Evolutionary conservation across 2,888 invertebrate species (phyloP), one percentile per base, ranked within the genome.

Genomic region (Sisyra terminalis): DNA sequence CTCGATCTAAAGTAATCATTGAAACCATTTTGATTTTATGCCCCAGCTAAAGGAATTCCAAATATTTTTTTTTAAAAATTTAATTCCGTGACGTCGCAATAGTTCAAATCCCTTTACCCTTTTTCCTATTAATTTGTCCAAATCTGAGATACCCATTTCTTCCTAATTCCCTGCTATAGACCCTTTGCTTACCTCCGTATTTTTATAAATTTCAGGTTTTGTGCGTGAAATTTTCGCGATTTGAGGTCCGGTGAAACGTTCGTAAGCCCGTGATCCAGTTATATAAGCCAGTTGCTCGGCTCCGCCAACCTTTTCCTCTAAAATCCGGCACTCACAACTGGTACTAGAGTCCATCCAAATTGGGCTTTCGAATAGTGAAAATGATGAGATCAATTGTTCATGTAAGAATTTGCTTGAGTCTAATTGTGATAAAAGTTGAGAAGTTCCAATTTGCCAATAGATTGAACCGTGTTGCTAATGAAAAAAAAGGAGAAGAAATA

Each of bases 341-440:
- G 78, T 90, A 50, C 84, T 89, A 3, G 85, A 82, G 61, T 97
- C 96, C 90, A 94, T 90, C 97, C 97, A 97, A 11, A 94, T 78
- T 0, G 97, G 96, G 8, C 90, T 86, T 48, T 85, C 75, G 1
- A 69, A 61, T 1, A 86, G 58, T 10, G 86, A 77, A 60, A 97
- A 97, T 1, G 68, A 65, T 4, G 80, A 77, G 40, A 73, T 71
- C 31, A 96, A 64, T 63, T 94, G 90, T 15, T 83, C 75, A 64
- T 88, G 84, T 7, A 94, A 62, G 59, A 86, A 85, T 53, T 78
- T 76, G 7, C 75, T 73, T 0, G 86, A 66, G 42, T 85, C 71
- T 17, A 94, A 64, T 37, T 63, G 71, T 42, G 63, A 57, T 13
- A 97, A 64, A 1, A 69, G 69, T 10, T 69, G 53, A 43, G 75